Conservation (phyloP, 2,797 vertebrate species). For the Limnodromus scolopaceus region DNA sequence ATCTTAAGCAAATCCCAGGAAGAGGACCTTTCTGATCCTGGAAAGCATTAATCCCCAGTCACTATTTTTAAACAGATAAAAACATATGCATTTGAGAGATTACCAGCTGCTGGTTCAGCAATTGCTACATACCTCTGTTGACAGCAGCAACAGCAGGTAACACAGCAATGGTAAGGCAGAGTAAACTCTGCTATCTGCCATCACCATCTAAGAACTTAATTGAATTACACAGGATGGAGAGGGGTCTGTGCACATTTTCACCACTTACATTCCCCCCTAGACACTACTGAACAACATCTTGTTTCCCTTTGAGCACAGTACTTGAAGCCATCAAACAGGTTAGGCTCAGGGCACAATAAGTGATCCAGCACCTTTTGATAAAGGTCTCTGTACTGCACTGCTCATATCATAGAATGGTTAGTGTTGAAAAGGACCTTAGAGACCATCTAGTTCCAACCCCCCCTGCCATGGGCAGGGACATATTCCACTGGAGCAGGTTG, state of each 20-base stretch:
- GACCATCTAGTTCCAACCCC: background rate
- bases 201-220: background rate
- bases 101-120: slow-evolving; percentile 27
- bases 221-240: background rate
- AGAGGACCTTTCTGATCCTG: background rate
- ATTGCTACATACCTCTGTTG: background rate
- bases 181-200: background rate
- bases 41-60: background rate
- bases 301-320: background rate
- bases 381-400: background rate
- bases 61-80: slow-evolving; percentile 21
- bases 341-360: background rate
- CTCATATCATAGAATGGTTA: background rate
- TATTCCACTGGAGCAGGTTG: background rate
- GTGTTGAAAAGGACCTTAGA: background rate
- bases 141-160: background rate
- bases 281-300: background rate
- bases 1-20: slow-evolving; percentile 22
- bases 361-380: background rate
- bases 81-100: background rate
- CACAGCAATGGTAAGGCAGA: background rate
- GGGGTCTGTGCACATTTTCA: background rate
- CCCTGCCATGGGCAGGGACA: background rate
- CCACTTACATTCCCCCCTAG: background rate
- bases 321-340: background rate